These are phyloP conservation scores for Enhydra lutris DNA, from an alignment of 2,113 vertebrate genomes.

Conservation along the genomic window DNA sequence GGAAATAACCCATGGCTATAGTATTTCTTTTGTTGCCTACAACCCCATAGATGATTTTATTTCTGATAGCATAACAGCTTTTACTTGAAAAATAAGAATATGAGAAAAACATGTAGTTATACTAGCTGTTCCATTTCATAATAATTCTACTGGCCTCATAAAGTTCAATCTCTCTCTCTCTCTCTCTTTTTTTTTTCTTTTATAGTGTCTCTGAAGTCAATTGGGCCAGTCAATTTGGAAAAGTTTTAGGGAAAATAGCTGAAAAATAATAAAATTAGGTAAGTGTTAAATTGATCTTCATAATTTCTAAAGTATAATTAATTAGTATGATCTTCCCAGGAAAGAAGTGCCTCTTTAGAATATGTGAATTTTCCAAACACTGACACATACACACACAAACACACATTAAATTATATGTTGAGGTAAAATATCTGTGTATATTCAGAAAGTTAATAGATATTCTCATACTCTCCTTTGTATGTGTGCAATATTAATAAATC, in stretches of 20 bases:
- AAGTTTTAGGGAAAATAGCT: neutral
- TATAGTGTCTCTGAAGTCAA: neutral
- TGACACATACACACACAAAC: neutral
- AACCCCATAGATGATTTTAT: neutral
- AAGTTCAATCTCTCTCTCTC: neutral
- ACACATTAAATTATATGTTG: neutral
- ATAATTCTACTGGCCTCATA: neutral
- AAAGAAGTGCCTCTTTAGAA: neutral
- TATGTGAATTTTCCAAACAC: neutral
- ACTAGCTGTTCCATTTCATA: neutral
- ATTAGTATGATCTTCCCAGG: neutral
- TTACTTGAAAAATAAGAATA: neutral
- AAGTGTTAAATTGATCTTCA: neutral
- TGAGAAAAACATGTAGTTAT: neutral
- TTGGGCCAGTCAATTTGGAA: neutral
- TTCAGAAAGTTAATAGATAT: neutral
- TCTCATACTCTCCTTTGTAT: neutral
- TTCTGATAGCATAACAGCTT: constrained; percentile 13
- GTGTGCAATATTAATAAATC: neutral
- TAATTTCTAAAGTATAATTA: neutral
- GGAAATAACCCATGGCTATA: neutral
- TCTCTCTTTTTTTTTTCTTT: neutral
- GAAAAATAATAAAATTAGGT: neutral
- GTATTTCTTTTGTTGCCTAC: constrained; percentile 32
- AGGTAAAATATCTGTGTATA: neutral